These are phyloP conservation scores for Procapra przewalskii DNA, from an alignment of 2,113 vertebrate species.

Conservation along the genomic window DNA sequence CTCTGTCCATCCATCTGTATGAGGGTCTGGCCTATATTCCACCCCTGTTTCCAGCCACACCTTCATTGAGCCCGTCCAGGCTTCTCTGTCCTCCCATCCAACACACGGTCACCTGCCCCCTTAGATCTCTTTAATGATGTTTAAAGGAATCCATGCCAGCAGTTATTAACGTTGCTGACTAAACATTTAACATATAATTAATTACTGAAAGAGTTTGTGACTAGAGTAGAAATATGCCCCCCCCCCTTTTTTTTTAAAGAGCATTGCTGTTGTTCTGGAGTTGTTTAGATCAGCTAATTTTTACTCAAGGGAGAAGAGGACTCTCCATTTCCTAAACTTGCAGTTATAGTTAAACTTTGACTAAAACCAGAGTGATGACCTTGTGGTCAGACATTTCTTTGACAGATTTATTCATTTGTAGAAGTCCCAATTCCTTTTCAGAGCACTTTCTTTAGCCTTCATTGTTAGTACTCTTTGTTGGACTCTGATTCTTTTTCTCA, in stretches of 20 bases:
- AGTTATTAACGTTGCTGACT: neutral
- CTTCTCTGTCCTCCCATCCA: neutral
- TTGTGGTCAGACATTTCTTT: neutral
- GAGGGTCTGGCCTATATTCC: neutral
- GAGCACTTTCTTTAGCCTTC: neutral
- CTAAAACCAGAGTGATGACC: slow-evolving; percentile 6
- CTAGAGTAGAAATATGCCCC: neutral
- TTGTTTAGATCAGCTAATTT: neutral
- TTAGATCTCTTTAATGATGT: neutral
- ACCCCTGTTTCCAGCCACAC: neutral
- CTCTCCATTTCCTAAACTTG: neutral
- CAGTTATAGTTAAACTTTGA: neutral
- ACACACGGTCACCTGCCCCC: too few species aligned
- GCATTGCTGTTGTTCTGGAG: neutral
- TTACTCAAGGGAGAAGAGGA: neutral
- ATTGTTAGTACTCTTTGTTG: neutral
- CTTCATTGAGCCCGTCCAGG: neutral
- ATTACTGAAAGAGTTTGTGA: neutral
- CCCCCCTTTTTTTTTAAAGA: neutral
- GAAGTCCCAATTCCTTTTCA: neutral
- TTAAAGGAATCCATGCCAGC: neutral
- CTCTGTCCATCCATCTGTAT: neutral
- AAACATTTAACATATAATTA: neutral
- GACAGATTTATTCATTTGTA: slow-evolving; percentile 21
- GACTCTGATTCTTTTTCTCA: neutral